Base-by-base conservation (phyloP, 2,797 vertebrate genomes). In the Nyctalus aviator region DNA sequence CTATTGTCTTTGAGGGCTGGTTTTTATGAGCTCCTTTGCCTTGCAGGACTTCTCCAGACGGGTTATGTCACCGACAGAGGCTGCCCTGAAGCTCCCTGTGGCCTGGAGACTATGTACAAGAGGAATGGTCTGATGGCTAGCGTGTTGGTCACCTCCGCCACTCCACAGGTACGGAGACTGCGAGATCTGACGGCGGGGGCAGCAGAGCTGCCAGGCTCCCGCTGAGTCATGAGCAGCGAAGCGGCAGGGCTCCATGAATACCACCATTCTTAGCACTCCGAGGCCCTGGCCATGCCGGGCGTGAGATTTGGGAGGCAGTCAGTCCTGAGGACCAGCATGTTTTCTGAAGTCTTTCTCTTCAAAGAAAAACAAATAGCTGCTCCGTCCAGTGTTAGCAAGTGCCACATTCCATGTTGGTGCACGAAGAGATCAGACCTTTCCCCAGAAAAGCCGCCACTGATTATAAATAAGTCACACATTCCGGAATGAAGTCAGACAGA, bases 101-200 rank as follows among this genome's bases (percentile, higher is more conserved):
- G 98, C 97, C 97, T 92, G 96, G 97, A 98, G 98, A 99, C 99
- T 98, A 99, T 99, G 99, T 99, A 99, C 98, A 99, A 98, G 98
- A 99, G 98, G 98, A 99, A 99, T 99, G 99, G 99, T 96, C 98
- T 99, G 96, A 99, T 99, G 98, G 99, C 99, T 98, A 99, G 98
- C 96, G 98, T 99, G 98, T 99, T 98, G 98, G 98, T 99, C 98
- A 99, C 99, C 96, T 99, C 99, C 0, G 98, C 99, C 98, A 99
- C 99, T 97, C 99, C 99, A 97, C 99, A 99, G 99, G 99, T 99
- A 99, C 1, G 7, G 68, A 8, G n/a, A 17, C 81, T 82, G 21
- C 0, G 5, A 20, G 86, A 21, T 6, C 0, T 6, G 93, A 23
- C 23, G 12, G 15, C 8, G 64, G 25, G 27, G 50, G 7, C 27